Evolutionary conservation across 2,113 vertebrate species (phyloP).

Genomic region (Crotalus tigris): DNA sequence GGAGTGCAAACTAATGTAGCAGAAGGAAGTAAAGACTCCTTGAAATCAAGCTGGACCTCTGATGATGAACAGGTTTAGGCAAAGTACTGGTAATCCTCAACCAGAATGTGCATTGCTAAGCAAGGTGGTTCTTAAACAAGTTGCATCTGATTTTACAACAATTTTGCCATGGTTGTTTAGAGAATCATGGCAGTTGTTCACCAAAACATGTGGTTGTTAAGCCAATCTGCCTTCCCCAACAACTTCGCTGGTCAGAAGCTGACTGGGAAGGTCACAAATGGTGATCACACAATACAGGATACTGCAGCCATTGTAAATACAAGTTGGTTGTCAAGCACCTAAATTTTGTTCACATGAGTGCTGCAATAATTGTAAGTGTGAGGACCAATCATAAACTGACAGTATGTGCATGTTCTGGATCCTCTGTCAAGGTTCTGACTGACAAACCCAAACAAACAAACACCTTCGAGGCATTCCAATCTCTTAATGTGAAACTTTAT

Average conservation of each 20-base stretch:
- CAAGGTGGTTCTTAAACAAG: neutral
- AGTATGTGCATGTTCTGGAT: neutral
- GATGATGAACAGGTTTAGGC: neutral
- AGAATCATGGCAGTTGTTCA: neutral
- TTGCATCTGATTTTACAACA: neutral
- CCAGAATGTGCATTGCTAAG: neutral
- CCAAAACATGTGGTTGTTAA: neutral
- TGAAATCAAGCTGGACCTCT: neutral
- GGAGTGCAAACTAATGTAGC: neutral
- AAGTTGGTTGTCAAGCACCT: neutral
- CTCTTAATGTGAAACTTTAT: no score
- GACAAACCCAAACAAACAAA: no score
- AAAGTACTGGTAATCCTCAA: neutral
- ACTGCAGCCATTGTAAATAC: neutral
- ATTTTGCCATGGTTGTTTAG: neutral
- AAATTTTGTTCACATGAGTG: neutral
- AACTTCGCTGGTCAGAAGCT: neutral
- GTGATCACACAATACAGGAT: neutral
- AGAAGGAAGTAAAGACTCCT: neutral
- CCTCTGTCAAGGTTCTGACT: neutral
- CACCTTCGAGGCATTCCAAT: no score
- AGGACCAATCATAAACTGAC: neutral
- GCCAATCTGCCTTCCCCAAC: neutral
- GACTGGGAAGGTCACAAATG: neutral
- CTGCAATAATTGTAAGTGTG: neutral